phyloP scores from a whole-genome alignment of 1,140 invertebrate species.

The Eumeta japonica region DNA sequence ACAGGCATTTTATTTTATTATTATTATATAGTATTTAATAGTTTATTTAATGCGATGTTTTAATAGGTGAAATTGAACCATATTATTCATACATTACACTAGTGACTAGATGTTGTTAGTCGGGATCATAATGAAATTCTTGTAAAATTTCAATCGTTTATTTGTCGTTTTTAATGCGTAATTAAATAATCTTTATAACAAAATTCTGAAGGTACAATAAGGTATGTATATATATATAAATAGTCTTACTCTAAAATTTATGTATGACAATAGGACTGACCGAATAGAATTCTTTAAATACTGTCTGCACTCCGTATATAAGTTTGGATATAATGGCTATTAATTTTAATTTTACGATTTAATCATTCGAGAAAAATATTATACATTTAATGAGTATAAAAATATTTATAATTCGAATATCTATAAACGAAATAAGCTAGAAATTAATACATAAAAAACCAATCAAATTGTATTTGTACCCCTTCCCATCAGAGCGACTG shows the following conservation, averaged over 20 bases:
- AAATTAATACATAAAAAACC: slow-evolving; percentile 48
- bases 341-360: neutral
- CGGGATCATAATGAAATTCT: too few species aligned
- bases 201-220: too few species aligned
- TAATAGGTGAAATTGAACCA: too few species aligned
- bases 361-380: too few species aligned
- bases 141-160: slow-evolving; percentile 20
- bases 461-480: slow-evolving; percentile 51
- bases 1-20: too few species aligned
- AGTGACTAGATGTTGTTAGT: too few species aligned
- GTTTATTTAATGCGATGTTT: too few species aligned
- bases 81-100: too few species aligned
- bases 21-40: too few species aligned
- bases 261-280: slow-evolving; percentile 33
- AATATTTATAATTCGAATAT: slow-evolving; percentile 51
- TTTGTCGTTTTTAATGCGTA: slow-evolving; percentile 53
- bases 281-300: neutral
- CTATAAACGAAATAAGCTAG: slow-evolving; percentile 24
- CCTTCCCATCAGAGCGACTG: slow-evolving; percentile 52
- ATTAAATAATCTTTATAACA: slow-evolving; percentile 56
- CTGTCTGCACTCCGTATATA: neutral
- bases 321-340: neutral
- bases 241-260: slow-evolving; percentile 49
- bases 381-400: slow-evolving; percentile 47
- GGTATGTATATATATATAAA: slow-evolving; percentile 46